These are phyloP conservation scores for Tachuris rubrigastra DNA, from an alignment of 2,113 vertebrate genomes.

Conservation along the genomic window DNA sequence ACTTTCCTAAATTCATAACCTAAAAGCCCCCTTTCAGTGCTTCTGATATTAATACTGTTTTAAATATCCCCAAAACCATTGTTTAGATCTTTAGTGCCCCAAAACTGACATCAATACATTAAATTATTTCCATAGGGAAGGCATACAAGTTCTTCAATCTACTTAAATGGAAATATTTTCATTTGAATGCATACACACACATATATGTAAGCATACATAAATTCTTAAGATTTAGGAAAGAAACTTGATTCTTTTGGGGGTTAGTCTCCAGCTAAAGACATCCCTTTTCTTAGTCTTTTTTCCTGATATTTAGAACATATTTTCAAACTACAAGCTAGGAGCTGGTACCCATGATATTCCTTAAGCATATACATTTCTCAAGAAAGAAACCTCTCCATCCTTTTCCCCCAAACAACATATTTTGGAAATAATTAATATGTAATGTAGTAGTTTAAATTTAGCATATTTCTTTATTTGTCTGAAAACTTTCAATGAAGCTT, in stretches of 20 bases:
- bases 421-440: neutral
- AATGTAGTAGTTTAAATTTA: neutral
- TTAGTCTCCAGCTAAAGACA: neutral
- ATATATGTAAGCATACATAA: neutral
- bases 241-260: accelerated
- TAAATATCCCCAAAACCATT: neutral
- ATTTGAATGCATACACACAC: neutral
- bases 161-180: neutral
- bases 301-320: neutral
- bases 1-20: neutral
- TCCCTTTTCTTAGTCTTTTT: neutral
- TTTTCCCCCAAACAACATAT: neutral
- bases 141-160: neutral
- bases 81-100: neutral
- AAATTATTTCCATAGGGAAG: neutral
- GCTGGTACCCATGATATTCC: neutral
- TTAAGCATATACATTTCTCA: neutral
- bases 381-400: neutral
- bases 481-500: neutral
- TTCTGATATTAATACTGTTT: neutral
- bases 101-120: neutral
- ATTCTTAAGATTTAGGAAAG: neutral
- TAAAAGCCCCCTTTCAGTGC: neutral
- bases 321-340: neutral
- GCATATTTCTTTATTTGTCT: neutral